These are phyloP conservation scores for Chanos chanos DNA, from an alignment of 2,797 vertebrate species.

Conservation along the genomic window DNA sequence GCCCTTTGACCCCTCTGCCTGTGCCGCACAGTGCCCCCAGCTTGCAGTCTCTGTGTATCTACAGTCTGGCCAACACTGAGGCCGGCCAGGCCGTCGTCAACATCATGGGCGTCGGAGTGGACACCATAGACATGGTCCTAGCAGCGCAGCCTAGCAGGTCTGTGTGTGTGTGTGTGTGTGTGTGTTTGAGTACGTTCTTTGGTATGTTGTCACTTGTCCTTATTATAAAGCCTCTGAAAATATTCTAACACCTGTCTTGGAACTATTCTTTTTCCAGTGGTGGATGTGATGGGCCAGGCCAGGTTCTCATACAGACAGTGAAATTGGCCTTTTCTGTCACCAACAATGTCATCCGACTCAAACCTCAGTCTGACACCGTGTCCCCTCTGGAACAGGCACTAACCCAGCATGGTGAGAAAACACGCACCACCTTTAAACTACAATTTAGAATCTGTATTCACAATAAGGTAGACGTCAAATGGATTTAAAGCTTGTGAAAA, in stretches of 20 bases:
- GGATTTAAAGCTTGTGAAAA: too few relatives aligned
- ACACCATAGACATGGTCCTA: constrained; percentile 92
- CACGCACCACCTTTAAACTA: background rate
- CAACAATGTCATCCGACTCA: constrained; percentile 94
- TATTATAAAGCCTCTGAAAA: background rate
- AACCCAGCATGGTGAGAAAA: constrained; percentile 84
- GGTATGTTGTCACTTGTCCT: background rate
- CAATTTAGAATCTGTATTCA: too few relatives aligned
- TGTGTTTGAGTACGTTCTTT: background rate
- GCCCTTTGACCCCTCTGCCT: too few relatives aligned
- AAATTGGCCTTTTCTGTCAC: constrained; percentile 95
- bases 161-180: background rate
- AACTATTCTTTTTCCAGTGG: constrained; percentile 63
- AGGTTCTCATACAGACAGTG: constrained; percentile 93
- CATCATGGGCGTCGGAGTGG: constrained; percentile 96
- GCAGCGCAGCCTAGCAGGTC: constrained; percentile 89
- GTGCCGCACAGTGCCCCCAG: constrained; percentile 71
- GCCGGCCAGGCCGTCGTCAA: constrained; percentile 94
- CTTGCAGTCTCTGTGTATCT: constrained; percentile 92
- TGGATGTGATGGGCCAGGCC: constrained; percentile 88
- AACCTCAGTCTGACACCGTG: constrained; percentile 82
- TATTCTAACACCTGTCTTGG: background rate
- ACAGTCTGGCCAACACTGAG: constrained; percentile 93
- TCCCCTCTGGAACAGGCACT: constrained; percentile 93
- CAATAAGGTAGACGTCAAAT: too few relatives aligned